Evolutionary conservation across 2,888 invertebrate species (phyloP), one percentile per base, ranked within the genome.

Genomic region (Lasioglossum oenotherae): DNA sequence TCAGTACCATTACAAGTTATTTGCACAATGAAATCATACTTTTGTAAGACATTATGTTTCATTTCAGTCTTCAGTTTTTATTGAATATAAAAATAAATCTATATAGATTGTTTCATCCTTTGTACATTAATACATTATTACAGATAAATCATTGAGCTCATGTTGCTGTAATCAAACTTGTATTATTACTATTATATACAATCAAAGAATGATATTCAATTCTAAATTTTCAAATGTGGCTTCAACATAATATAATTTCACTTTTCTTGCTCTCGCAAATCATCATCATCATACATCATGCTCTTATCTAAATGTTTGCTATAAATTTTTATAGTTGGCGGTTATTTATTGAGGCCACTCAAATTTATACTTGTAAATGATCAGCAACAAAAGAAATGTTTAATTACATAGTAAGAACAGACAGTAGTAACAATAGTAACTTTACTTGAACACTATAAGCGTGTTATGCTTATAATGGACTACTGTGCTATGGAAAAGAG

Each of bases 301-400:
- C 8, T 46, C 8, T 44, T 46, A 19, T 46, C 60, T 16, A 46
- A 41, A 14, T 46, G 6, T 27, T n/a, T 35, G 44, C 8, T 44
- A 4, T 1, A 46, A n/a, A 49, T 35, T 1, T 53, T 44, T 44
- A 38, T 72, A 41, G 14, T 27, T 31, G 31, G 19, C 19, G 46
- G 27, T 71, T 27, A 72, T 49, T 83, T 83, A 83, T 75, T 81
- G 81, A 75, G 82, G 75, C 72, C 75, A 83, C 75, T 44, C 1
- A 49, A 75, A 16, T 60, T 72, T 60, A n/a, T 19, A 14, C 74
- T 78, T 41, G 6, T 57, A 44, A 19, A 35, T 10, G 38, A 71
- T 41, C n/a, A 14, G 71, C 41, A 71, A 71, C 41, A 41, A 23
- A 10, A 1, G 41, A 41, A 64, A 71, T 4, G 41, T 38, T 41